A percentile compares a stretch with the other conserved stretches of the same genome.
These are phyloP conservation scores for Labrus mixtus DNA, from an alignment of 2,113 vertebrate genomes.

Conservation along the genomic window DNA sequence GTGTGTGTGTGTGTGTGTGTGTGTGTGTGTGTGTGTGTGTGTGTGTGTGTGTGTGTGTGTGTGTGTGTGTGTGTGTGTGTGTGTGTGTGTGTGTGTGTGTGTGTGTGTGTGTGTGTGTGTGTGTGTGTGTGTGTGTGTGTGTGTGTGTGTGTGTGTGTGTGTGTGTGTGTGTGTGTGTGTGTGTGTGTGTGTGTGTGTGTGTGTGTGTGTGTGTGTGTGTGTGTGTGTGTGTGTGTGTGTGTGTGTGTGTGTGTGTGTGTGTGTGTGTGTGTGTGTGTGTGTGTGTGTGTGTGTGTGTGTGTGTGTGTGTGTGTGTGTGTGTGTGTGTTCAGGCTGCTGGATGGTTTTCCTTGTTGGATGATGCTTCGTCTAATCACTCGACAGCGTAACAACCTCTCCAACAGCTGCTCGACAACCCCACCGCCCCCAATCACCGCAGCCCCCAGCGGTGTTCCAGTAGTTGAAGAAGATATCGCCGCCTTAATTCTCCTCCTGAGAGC, in stretches of 20 bases:
- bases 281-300: not conserved
- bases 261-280: not conserved
- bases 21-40: not conserved
- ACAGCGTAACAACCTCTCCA: not conserved
- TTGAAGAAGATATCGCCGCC: slow-evolving; percentile 3
- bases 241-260: not conserved
- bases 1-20: not conserved
- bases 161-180: not conserved
- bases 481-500: slow-evolving; percentile 18
- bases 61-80: slow-evolving; percentile 1
- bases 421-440: not conserved
- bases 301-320: not conserved
- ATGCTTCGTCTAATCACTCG: slow-evolving; percentile 17
- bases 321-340: slow-evolving; percentile 5
- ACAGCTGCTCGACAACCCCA: slow-evolving; percentile 14
- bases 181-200: not conserved
- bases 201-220: not conserved
- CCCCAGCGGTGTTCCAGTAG: slow-evolving; percentile 4
- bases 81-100: not conserved
- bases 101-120: not conserved
- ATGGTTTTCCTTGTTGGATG: slow-evolving; percentile 12
- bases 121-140: not conserved
- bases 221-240: slow-evolving; percentile 1
- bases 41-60: not conserved
- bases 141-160: not conserved